Conservation (phyloP, 2,888 invertebrate species). For the Saturnia japonica region DNA sequence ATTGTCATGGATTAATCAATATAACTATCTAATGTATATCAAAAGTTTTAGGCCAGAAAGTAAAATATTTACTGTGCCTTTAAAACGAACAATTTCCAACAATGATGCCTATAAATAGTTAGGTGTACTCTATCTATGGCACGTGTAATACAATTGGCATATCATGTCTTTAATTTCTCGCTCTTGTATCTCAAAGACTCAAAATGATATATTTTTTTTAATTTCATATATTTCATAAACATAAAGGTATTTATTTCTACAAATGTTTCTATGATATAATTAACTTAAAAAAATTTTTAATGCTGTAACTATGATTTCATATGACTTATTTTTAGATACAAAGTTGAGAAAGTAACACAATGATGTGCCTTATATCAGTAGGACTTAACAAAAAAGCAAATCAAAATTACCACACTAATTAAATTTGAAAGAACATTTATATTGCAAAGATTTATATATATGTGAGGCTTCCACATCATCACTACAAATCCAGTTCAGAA, state of each 20-base stretch:
- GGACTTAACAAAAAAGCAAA: neutral
- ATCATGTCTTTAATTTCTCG: neutral
- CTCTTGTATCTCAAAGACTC: neutral
- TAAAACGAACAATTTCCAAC: neutral
- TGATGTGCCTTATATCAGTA: neutral
- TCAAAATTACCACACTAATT: too few relatives aligned
- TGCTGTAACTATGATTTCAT: neutral
- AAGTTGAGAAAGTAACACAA: neutral
- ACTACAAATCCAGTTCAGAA: neutral
- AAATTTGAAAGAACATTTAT: too few relatives aligned
- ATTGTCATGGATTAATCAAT: slow-evolving; percentile 8
- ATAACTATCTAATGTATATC: neutral
- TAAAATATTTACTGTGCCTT: neutral
- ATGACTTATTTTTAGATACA: neutral
- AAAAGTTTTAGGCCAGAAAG: slow-evolving; percentile 4
- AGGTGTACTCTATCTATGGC: slow-evolving; percentile 8
- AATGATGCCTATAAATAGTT: neutral
- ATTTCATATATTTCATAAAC: neutral
- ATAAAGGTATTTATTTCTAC: neutral
- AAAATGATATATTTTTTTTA: neutral
- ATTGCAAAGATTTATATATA: too few relatives aligned
- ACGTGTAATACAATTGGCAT: neutral
- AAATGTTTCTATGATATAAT: neutral
- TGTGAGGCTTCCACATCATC: neutral
- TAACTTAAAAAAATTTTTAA: neutral